phyloP scores from a whole-genome alignment of 2,888 invertebrate species.

The Agrochola lota region DNA sequence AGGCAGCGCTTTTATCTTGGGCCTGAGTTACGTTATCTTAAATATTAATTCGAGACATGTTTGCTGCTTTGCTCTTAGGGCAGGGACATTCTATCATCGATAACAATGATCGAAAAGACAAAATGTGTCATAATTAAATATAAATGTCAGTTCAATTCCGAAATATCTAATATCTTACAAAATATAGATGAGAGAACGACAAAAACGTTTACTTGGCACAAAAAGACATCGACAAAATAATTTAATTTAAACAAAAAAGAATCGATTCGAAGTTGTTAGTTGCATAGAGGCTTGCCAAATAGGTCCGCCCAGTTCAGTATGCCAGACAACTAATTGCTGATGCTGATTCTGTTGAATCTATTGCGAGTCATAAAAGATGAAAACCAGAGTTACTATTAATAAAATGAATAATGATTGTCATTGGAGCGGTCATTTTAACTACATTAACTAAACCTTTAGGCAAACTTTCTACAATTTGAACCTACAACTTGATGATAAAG shows the following conservation, averaged over 20 bases:
- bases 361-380: background rate
- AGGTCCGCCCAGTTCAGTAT: background rate
- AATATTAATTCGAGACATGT: too few species aligned
- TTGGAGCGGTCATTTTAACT: background rate
- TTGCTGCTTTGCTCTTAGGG: too few species aligned
- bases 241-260: background rate
- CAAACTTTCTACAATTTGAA: background rate
- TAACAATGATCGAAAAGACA: too few species aligned
- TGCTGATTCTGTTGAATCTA: background rate
- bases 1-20: too few species aligned
- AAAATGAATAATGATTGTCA: background rate
- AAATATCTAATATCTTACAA: background rate
- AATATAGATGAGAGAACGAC: background rate
- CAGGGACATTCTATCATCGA: too few species aligned
- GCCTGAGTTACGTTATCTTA: too few species aligned
- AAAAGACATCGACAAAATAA: background rate
- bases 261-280: background rate
- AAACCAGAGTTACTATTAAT: background rate
- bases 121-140: too few species aligned
- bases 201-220: background rate
- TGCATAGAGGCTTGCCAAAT: conserved; percentile 2
- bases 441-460: background rate
- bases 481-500: background rate
- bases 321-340: background rate
- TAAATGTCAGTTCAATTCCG: background rate